phyloP scores from a whole-genome alignment of 1,140 invertebrate species.

The Diachasmimorpha longicaudata region DNA sequence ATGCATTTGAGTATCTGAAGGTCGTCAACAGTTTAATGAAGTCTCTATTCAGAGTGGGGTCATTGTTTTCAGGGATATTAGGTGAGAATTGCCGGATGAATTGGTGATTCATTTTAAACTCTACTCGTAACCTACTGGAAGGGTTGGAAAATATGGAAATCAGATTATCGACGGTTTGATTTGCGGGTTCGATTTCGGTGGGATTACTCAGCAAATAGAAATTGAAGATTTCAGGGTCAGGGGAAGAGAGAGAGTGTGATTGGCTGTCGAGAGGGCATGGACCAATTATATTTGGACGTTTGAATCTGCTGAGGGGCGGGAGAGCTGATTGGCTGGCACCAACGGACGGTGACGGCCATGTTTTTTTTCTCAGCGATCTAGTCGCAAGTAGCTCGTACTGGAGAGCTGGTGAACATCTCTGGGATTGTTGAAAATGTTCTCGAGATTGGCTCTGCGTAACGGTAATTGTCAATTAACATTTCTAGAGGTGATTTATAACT shows the following conservation, averaged over 20 bases:
- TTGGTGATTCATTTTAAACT: too few species aligned
- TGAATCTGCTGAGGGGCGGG: neutral
- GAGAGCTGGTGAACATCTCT: neutral
- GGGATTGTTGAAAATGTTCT: slow-evolving; percentile 25
- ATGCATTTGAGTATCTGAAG: too few species aligned
- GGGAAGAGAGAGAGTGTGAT: neutral
- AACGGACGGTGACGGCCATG: neutral
- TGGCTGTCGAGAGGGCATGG: neutral
- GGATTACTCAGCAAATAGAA: neutral
- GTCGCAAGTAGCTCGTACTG: neutral
- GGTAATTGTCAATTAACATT: slow-evolving; percentile 23
- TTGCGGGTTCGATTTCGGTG: neutral
- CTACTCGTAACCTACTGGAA: too few species aligned
- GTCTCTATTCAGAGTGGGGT: too few species aligned
- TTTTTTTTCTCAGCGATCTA: neutral
- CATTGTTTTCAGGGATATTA: too few species aligned
- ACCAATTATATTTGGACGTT: neutral
- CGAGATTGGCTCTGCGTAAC: slow-evolving; percentile 31
- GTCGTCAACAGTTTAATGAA: too few species aligned
- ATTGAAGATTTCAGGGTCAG: neutral
- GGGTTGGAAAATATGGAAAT: too few species aligned
- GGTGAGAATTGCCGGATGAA: too few species aligned
- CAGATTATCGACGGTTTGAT: too few species aligned
- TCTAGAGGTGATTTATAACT: neutral
- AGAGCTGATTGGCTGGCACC: neutral